Base-by-base conservation (phyloP, 1,140 invertebrate genomes). In the Lineus longissimus region DNA sequence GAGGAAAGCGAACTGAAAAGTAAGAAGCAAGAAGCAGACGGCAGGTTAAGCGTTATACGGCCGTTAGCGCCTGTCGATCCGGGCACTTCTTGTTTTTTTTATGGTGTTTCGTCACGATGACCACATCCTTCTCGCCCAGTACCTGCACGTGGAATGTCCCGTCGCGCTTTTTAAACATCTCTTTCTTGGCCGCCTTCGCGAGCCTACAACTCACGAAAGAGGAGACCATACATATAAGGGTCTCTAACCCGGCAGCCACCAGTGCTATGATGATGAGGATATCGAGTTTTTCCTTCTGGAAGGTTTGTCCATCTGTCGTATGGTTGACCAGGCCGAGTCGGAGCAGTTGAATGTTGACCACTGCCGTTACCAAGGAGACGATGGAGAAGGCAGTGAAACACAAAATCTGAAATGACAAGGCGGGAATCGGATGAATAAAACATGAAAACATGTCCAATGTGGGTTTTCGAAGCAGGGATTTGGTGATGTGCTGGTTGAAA, bases 331-430 rank as follows among this genome's bases (percentile, higher is more conserved):
- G 69, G 4, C 82, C 82, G 36, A 81, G 75, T 55, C 82, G 67
- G 30, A 83, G 72, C 62, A 83, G 73, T 67, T 83, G 82, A 51
- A 83, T 83, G 64, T 78, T 81, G 57, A 83, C 80, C 25, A 82
- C 75, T 1, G 76, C 73, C 36, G 77, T 76, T 27, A 83, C 80
- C 71, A 83, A 69, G 45, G 81, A 82, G 27, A 82, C 81, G 29
- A 82, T 73, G 19, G 77, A 77, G 55, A 79, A 78, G 0, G 81
- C 82, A 13, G 78, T 79, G 67, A 81, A 83, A 58, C 81, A 82
- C 76, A 82, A 76, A 61, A 83, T 83, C 82, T 83, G 74, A 36
- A 73, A 69, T 30, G 56, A 51, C n/a, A 27, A 51, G 47, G 33
- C 4, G 33, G 33, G 15, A 36, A 36, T 36, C 15, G 6, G 33